Conservation (phyloP, 2,888 invertebrate species). For the Dyspetes luteomarginatus region DNA sequence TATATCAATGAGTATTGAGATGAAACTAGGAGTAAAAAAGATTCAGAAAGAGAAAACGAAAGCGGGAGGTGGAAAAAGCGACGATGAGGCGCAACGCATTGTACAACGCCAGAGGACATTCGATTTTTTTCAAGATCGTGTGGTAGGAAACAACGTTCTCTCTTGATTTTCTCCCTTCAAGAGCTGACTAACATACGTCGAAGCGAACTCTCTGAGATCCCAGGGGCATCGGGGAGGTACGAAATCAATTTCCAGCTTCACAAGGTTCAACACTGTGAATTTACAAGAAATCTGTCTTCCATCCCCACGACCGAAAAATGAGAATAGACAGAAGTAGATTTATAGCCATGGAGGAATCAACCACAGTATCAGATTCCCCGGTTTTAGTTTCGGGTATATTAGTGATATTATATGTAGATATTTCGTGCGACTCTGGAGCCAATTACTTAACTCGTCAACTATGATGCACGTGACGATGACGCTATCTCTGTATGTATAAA, state of each 20-base stretch:
- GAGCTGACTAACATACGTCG: constrained; percentile 1
- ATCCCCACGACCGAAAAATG: background rate
- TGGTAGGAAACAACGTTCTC: constrained; percentile 26
- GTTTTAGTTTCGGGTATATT: background rate
- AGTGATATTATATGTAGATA: background rate
- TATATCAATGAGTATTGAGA: constrained; percentile 49
- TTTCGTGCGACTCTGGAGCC: constrained; percentile 15
- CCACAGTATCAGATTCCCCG: background rate
- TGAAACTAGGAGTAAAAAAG: constrained; percentile 1
- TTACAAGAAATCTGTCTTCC: constrained; percentile 19
- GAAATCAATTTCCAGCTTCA: constrained; percentile 43
- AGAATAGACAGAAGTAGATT: background rate
- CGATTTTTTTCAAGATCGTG: constrained; percentile 45
- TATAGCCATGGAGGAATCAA: background rate
- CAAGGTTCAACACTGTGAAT: background rate
- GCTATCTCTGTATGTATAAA: background rate
- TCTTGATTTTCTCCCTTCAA: background rate
- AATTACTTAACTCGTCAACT: constrained; percentile 24
- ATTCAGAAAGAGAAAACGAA: background rate
- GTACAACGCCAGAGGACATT: constrained; percentile 39
- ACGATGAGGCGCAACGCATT: constrained; percentile 50
- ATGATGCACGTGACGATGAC: background rate
- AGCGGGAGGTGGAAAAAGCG: constrained; percentile 6
- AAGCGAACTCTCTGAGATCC: background rate
- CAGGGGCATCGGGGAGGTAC: constrained; percentile 9